Percentiles rank a stretch among this genome's conserved stretches.
phyloP scores from a whole-genome alignment of 1,140 invertebrate genomes.

The Zaprionus ghesquierei region DNA sequence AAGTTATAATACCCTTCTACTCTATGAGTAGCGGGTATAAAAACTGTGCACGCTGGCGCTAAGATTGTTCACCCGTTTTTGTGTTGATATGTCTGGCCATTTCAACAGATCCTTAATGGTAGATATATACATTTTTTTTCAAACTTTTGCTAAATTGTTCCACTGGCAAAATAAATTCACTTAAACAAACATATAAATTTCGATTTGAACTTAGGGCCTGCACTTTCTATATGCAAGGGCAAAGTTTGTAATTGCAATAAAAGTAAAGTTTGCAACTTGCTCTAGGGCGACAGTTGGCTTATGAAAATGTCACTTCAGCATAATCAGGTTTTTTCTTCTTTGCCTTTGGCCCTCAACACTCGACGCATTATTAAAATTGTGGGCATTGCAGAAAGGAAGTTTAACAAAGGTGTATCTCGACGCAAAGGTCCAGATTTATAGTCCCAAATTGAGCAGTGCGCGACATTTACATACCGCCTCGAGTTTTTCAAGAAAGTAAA shows the following conservation, averaged over 20 bases:
- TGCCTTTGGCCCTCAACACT: neutral
- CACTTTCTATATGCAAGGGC: conserved; percentile 49
- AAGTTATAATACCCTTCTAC: no score
- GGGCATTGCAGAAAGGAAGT: conserved; percentile 22
- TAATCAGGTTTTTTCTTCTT: conserved; percentile 49
- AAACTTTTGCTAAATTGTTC: conserved; percentile 51
- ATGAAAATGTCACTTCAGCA: conserved; percentile 64
- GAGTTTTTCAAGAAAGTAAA: neutral
- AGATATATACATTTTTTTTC: neutral
- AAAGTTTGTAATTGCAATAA: conserved; percentile 79
- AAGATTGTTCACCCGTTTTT: conserved; percentile 7
- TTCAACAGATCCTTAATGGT: neutral
- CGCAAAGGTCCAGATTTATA: conserved; percentile 63
- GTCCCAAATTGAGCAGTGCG: conserved; percentile 21
- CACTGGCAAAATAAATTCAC: conserved; percentile 22
- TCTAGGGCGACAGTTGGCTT: conserved; percentile 2
- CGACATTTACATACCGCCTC: conserved; percentile 46
- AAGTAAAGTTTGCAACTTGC: conserved; percentile 66
- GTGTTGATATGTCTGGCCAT: conserved; percentile 18
- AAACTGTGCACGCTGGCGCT: neutral
- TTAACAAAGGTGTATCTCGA: conserved; percentile 59
- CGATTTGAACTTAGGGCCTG: conserved; percentile 56
- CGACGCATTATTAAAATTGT: conserved; percentile 58
- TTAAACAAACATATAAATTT: conserved; percentile 57
- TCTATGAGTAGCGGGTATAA: no score